Evolutionary conservation across 2,113 vertebrate species (phyloP).

Genomic region (Camelus dromedarius): DNA sequence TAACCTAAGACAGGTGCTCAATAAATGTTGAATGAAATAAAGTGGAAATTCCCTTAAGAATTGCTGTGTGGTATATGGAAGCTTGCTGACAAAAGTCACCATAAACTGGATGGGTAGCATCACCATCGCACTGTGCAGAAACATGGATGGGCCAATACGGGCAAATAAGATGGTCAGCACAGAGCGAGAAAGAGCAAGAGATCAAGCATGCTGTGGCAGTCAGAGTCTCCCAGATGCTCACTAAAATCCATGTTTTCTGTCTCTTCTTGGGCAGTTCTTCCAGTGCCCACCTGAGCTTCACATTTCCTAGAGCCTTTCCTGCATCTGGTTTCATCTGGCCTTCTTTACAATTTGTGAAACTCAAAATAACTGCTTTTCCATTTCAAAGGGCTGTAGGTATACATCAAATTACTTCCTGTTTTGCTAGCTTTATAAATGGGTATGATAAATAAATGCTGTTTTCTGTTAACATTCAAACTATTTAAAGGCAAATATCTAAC

Average conservation of each 20-base stretch:
- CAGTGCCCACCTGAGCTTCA: background rate
- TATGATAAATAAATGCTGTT: slow-evolving; percentile 41
- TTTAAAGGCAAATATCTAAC: slow-evolving; percentile 4
- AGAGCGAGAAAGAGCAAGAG: background rate
- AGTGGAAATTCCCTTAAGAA: background rate
- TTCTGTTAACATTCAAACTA: slow-evolving; percentile 31
- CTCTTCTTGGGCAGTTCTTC: background rate
- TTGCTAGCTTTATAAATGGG: background rate
- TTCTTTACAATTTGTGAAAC: background rate
- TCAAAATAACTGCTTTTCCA: slow-evolving; percentile 18
- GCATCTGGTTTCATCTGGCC: background rate
- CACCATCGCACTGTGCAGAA: background rate
- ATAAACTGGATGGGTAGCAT: background rate
- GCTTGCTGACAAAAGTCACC: background rate
- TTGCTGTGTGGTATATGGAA: background rate
- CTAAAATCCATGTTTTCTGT: background rate
- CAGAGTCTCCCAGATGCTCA: background rate
- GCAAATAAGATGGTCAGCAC: background rate
- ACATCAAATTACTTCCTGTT: slow-evolving; percentile 33
- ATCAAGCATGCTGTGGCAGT: background rate
- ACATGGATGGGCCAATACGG: background rate
- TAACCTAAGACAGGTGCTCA: background rate
- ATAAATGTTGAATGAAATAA: background rate
- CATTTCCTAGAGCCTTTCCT: background rate
- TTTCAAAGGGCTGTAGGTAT: background rate